Percentiles rank a stretch among this genome's conserved stretches.
Conservation (phyloP, 1,140 invertebrate genomes). For the Ylistrum balloti region DNA sequence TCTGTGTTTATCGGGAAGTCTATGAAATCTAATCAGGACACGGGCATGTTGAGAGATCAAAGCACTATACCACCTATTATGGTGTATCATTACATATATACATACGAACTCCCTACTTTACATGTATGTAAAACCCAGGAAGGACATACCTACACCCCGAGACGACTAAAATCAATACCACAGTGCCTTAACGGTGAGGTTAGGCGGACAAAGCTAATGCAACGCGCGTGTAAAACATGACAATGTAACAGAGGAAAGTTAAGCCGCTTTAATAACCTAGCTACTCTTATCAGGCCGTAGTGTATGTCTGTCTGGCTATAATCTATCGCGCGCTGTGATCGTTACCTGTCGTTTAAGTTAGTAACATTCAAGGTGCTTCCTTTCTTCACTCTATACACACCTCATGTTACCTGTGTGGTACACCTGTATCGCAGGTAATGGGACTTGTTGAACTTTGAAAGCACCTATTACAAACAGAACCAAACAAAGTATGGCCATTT, state of each 20-base stretch:
- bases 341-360: conserved; percentile 7
- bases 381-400: not conserved
- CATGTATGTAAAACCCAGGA: not conserved
- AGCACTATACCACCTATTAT: not conserved
- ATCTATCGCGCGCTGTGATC: not conserved
- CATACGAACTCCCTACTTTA: not conserved
- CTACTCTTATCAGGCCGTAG: conserved; percentile 3
- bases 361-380: not conserved
- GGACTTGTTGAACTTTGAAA: conserved; percentile 10
- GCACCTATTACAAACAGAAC: conserved; percentile 1
- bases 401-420: conserved; percentile 21
- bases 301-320: not conserved
- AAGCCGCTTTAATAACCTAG: conserved; percentile 31
- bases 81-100: not conserved
- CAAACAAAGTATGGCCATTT: conserved; percentile 29
- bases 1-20: not conserved
- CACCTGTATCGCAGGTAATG: not conserved
- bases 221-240: conserved; percentile 8
- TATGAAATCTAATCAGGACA: not conserved
- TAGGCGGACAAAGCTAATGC: not conserved
- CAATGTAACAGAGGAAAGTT: conserved; percentile 20
- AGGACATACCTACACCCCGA: not conserved
- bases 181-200: not conserved
- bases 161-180: not conserved
- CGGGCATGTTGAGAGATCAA: not conserved